phyloP scores from a whole-genome alignment of 92 coral and sea anemone species.

The Palythoa caribaeorum region DNA sequence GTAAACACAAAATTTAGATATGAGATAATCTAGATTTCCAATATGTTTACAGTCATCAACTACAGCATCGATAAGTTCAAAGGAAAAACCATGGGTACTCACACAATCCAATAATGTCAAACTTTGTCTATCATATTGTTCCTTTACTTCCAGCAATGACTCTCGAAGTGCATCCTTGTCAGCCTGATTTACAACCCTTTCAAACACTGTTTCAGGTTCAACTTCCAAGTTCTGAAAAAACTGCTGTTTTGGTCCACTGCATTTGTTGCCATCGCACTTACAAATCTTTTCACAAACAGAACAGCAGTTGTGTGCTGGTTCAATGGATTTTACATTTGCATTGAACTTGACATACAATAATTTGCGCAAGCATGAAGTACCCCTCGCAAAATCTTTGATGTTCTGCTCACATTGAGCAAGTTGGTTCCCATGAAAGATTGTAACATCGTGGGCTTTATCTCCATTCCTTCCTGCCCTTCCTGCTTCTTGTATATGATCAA shows the following conservation, averaged over 20 bases:
- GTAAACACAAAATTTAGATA: slow-evolving; percentile 39
- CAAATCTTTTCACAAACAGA: slow-evolving; percentile 43
- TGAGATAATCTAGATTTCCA: slow-evolving; percentile 31
- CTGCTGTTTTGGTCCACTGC: slow-evolving; percentile 20
- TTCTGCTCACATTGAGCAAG: slow-evolving; percentile 30
- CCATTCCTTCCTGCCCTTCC: slow-evolving; percentile 50
- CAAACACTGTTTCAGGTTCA: slow-evolving; percentile 1
- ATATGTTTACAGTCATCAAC: slow-evolving; percentile 45
- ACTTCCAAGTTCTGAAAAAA: slow-evolving; percentile 27
- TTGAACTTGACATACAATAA: slow-evolving; percentile 31
- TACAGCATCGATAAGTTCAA: slow-evolving; percentile 44
- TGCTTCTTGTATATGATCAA: slow-evolving; percentile 63
- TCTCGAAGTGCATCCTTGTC: slow-evolving; percentile 35
- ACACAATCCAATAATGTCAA: slow-evolving; percentile 35
- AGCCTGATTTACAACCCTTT: slow-evolving; percentile 21
- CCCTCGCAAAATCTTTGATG: slow-evolving; percentile 22
- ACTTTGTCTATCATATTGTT: slow-evolving; percentile 23
- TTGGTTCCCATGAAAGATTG: slow-evolving; percentile 46
- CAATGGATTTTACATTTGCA: slow-evolving; percentile 31
- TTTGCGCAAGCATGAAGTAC: slow-evolving; percentile 21
- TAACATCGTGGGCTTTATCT: slow-evolving; percentile 37
- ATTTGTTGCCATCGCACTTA: slow-evolving; percentile 29
- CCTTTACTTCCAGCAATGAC: slow-evolving; percentile 46
- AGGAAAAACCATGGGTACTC: slow-evolving; percentile 51
- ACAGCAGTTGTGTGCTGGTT: slow-evolving; percentile 45